phyloP scores from a whole-genome alignment of 2,888 invertebrate species.

The Mimas tiliae region DNA sequence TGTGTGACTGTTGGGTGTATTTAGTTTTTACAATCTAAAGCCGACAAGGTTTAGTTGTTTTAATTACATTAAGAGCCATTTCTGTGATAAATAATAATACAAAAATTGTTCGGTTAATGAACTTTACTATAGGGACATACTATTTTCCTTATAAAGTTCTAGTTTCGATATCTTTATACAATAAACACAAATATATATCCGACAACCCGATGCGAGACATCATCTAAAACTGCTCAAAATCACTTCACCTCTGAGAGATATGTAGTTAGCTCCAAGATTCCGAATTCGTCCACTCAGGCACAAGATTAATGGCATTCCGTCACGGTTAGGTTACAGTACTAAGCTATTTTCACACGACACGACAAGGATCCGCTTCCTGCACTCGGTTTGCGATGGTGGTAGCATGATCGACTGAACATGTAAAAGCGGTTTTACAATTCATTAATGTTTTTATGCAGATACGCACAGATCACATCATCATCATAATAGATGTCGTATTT shows the following conservation, averaged over 20 bases:
- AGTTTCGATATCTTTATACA: neutral
- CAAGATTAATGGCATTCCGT: conserved; percentile 16
- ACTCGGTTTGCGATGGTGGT: neutral
- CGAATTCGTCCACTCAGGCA: conserved; percentile 18
- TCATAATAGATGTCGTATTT: too few relatives aligned
- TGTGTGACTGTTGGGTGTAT: too few relatives aligned
- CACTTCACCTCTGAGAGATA: neutral
- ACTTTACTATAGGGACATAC: too few relatives aligned
- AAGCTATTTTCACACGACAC: conserved; percentile 24
- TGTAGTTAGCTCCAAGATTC: neutral
- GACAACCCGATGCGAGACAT: neutral
- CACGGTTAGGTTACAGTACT: conserved; percentile 10
- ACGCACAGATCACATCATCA: too few relatives aligned
- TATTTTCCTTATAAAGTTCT: neutral
- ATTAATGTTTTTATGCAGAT: too few relatives aligned
- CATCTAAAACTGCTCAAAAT: neutral
- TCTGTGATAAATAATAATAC: too few relatives aligned
- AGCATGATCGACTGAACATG: conserved; percentile 1
- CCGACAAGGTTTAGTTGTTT: too few relatives aligned
- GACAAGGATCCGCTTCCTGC: conserved; percentile 13
- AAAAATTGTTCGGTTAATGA: too few relatives aligned
- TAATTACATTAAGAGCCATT: too few relatives aligned
- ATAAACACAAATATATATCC: neutral
- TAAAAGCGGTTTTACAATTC: neutral
- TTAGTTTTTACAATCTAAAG: too few relatives aligned